A percentile compares a stretch with the other conserved stretches of the same genome.
These are phyloP conservation scores for Mormoops blainvillei DNA, from an alignment of 2,113 vertebrate species.

Conservation along the genomic window DNA sequence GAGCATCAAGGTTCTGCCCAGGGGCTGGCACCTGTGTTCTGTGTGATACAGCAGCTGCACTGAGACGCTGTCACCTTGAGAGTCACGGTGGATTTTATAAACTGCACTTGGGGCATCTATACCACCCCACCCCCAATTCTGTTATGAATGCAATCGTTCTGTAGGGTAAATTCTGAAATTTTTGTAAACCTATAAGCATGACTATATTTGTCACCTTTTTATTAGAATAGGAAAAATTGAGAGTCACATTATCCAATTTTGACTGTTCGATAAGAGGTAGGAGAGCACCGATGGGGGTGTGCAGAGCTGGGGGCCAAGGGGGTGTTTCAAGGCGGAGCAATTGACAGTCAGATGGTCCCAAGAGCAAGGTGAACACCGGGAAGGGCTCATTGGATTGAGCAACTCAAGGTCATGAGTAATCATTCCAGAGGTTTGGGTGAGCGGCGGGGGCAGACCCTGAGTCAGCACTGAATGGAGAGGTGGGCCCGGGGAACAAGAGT, in stretches of 20 bases:
- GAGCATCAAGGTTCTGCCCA: neutral
- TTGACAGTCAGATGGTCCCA: neutral
- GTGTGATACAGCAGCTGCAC: neutral
- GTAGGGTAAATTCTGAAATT: neutral
- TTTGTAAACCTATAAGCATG: neutral
- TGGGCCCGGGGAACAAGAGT: rapidly evolving
- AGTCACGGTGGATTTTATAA: neutral
- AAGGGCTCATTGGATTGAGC: neutral
- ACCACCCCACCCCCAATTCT: neutral
- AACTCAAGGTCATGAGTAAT: neutral
- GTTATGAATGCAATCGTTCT: neutral
- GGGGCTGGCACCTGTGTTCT: neutral
- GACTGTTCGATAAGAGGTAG: neutral
- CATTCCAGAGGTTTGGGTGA: neutral
- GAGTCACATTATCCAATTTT: neutral
- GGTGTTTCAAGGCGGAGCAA: neutral
- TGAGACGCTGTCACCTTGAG: neutral
- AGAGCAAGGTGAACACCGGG: neutral
- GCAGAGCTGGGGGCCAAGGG: no score
- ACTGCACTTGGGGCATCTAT: neutral
- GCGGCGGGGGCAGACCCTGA: neutral
- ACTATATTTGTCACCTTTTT: neutral
- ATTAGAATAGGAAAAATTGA: neutral
- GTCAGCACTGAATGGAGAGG: neutral
- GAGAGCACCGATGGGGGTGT: no score